Evolutionary conservation across 2,113 vertebrate genomes (phyloP).

Genomic region (Gobius niger): DNA sequence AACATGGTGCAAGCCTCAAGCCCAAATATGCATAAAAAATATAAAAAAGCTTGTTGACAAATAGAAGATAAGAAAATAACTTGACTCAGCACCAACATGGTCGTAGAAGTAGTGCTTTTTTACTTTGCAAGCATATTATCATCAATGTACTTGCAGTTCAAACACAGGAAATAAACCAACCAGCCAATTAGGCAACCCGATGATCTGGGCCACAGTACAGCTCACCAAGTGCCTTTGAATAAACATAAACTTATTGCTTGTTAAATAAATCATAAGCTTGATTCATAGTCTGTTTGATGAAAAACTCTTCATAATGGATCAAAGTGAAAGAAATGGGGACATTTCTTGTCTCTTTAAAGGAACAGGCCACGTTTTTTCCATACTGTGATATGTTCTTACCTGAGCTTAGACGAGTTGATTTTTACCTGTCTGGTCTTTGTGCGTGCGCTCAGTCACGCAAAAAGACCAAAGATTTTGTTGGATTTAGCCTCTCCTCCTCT

Average conservation of each 20-base stretch:
- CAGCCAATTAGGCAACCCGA: conserved; percentile 36
- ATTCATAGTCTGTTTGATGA: conserved; percentile 56
- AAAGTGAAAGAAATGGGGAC: conserved; percentile 4
- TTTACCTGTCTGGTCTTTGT: no score
- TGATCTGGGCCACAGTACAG: conserved; percentile 51
- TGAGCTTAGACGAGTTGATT: no score
- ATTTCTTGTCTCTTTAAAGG: conserved; percentile 8
- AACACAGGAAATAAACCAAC: conserved; percentile 30
- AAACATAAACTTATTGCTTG: conserved; percentile 30
- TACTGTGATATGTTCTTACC: no score
- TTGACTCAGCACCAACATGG: background rate
- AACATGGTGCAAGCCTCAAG: no score
- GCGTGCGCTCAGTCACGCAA: no score
- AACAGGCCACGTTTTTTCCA: no score
- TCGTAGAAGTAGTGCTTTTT: background rate
- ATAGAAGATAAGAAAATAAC: background rate
- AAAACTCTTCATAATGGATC: conserved; percentile 22
- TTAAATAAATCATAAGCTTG: conserved; percentile 52
- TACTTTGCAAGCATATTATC: conserved; percentile 9
- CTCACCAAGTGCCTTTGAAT: conserved; percentile 27
- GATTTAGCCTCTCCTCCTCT: no score
- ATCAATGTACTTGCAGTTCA: conserved; percentile 17
- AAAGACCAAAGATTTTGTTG: no score
- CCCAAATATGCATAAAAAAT: no score
- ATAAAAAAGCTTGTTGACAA: background rate